Evolutionary conservation across 2,888 invertebrate genomes (phyloP).

Genomic region (Deroplatys truncata): DNA sequence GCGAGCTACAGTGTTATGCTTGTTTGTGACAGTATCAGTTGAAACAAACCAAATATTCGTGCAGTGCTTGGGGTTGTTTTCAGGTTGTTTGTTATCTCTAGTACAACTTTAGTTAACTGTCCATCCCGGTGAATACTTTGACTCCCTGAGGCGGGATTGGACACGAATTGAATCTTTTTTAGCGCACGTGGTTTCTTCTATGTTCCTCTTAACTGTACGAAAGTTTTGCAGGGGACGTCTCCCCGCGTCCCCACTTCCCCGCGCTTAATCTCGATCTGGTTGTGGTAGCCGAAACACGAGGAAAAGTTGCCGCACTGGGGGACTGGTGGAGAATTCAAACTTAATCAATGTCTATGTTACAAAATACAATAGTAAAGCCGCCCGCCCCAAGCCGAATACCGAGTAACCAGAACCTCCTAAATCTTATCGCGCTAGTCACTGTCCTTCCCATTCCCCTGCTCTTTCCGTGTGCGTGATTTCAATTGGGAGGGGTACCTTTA

Average conservation of each 20-base stretch:
- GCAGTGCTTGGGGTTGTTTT: too few relatives aligned
- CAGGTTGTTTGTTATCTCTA: too few relatives aligned
- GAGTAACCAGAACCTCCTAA: neutral
- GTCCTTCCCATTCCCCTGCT: too few relatives aligned
- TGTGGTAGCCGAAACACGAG: neutral
- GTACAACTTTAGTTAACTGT: too few relatives aligned
- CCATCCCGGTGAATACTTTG: too few relatives aligned
- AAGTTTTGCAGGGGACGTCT: neutral
- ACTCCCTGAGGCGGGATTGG: too few relatives aligned
- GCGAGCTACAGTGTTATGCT: too few relatives aligned
- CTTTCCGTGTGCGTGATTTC: too few relatives aligned
- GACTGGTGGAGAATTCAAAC: neutral
- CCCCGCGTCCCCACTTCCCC: neutral
- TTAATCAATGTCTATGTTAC: conserved; percentile 4
- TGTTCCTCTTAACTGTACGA: neutral
- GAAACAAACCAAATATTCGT: too few relatives aligned
- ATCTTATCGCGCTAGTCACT: neutral
- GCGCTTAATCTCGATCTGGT: neutral
- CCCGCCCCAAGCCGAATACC: neutral
- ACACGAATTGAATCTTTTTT: too few relatives aligned
- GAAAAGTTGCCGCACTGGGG: neutral
- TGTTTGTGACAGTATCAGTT: too few relatives aligned
- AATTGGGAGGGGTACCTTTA: too few relatives aligned
- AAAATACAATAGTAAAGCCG: neutral
- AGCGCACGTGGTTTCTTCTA: neutral